Evolutionary conservation across 1,140 invertebrate species (phyloP), one percentile per base, ranked within the genome.

Genomic region (Lysiphlebus fabarum): DNA sequence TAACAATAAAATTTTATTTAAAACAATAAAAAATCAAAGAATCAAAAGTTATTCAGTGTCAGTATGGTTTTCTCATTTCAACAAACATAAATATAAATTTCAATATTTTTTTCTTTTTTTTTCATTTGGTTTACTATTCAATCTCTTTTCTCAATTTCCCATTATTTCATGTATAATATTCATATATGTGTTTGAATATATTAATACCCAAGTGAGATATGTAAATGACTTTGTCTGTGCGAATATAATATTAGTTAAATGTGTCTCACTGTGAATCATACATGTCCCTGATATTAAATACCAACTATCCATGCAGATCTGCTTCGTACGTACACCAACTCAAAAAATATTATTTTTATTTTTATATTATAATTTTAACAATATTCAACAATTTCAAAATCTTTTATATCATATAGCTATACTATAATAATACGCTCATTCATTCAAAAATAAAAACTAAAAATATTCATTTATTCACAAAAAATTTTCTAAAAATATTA

Each of bases 171-270:
- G 43, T 54, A 68, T 68, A 72, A 79, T 75, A 78, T 79, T 77
- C 77, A 76, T 78, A 76, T 69, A 68, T 68, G 74, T 26, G 17
- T 26, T 70, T 79, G 77, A 79, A 77, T 79, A 78, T 78, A 78
- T 79, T 79, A 79, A 77, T 77, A 68, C 70, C 64, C 65, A 55
- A 59, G 68, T 49, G 71, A 77, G 69, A 76, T 75, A 76, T 71
- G 70, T 70, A 71, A 71, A 72, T 26, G 17, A 26, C 17, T 26
- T 26, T 26, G 17, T 26, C 17, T 26, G 17, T 26, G n/a, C n/a
- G 17, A 55, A 51, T 68, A 69, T 63, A 71, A 75, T 73, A 74
- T 75, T 75, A 75, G 69, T 73, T 72, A 76, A 75, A 75, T 74
- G 74, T 76, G 70, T 74, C 70, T 74, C 70, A 58, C 61, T 68